Base-by-base conservation (phyloP, 2,888 invertebrate genomes). In the Agrochola litura region DNA sequence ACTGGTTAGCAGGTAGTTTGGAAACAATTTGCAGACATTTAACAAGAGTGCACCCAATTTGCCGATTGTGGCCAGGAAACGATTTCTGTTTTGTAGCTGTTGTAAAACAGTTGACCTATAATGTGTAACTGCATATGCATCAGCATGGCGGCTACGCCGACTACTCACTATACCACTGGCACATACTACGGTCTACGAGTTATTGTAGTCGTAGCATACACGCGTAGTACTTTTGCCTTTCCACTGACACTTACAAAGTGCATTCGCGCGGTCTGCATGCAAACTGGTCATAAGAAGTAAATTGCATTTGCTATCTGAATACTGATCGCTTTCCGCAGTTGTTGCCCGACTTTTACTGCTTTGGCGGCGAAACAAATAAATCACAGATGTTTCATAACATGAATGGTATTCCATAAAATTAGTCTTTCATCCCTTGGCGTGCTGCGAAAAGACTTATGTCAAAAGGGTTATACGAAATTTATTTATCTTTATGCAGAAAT, bases 191-290 rank as follows among this genome's bases (percentile, higher is more conserved):
- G n/a, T 58, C 12, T 43, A 43, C 30, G 30, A 49, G 16, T 54
- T 63, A 41, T 54, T 14, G 54, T 43, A 83, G 72, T 69, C 14
- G 5, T 56, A 72, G 19, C n/a, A 16, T 61, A 54, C 81, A 75
- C 49, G 16, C 37, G 43, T 43, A 68, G 56, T 69, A 72, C 54
- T 66, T 85, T 76, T 72, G 71, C 79, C 66, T 84, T 86, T 82
- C 73, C 52, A 75, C 64, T 73, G 68, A 41, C 71, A 79, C 63
- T 61, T 70, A 77, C 52, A 78, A 72, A 78, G 41, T 77, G 81
- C 84, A 86, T 78, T 86, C 22, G 68, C 68, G 79, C 71, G 49
- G 73, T 65, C 52, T 84, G 88, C 88, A 82, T 81, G 87, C 81
- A 82, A 79, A 78, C 79, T 56, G 76, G 30, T 68, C 67, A 64